A percentile compares a stretch with the other conserved stretches of the same genome.
These are phyloP conservation scores for Myiagra hebetior DNA, from an alignment of 2,113 vertebrate genomes.

Conservation along the genomic window DNA sequence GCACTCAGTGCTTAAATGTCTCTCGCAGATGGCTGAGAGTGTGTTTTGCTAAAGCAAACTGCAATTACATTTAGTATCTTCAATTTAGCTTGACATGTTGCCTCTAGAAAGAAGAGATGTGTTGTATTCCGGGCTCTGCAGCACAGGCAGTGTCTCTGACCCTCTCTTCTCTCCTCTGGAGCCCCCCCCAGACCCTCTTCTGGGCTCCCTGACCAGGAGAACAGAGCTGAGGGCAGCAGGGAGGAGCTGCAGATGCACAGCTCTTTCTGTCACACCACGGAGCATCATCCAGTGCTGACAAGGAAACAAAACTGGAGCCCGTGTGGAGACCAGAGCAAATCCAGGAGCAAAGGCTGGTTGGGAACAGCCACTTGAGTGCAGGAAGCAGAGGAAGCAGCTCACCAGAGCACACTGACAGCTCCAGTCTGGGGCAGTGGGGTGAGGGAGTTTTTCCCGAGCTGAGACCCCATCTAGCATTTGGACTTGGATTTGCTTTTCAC, in stretches of 20 bases:
- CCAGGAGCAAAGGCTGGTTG: neutral
- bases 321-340: neutral
- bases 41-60: constrained; percentile 40
- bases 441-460: neutral
- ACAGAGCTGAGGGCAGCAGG: neutral
- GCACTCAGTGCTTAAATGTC: neutral
- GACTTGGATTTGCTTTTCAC: neutral
- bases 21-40: neutral
- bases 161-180: neutral
- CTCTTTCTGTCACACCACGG: neutral
- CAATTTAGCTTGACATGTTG: neutral
- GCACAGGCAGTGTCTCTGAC: neutral
- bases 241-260: neutral
- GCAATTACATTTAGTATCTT: constrained; percentile 3
- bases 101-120: neutral
- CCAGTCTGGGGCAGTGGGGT: accelerated
- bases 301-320: neutral
- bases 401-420: accelerated
- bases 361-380: neutral
- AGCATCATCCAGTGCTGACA: neutral
- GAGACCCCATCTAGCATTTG: neutral
- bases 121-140: neutral
- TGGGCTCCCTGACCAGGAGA: neutral
- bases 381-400: neutral
- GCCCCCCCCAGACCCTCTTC: neutral